These are phyloP conservation scores for Gallirallus australis DNA, from an alignment of 2,797 vertebrate genomes.

Conservation along the genomic window DNA sequence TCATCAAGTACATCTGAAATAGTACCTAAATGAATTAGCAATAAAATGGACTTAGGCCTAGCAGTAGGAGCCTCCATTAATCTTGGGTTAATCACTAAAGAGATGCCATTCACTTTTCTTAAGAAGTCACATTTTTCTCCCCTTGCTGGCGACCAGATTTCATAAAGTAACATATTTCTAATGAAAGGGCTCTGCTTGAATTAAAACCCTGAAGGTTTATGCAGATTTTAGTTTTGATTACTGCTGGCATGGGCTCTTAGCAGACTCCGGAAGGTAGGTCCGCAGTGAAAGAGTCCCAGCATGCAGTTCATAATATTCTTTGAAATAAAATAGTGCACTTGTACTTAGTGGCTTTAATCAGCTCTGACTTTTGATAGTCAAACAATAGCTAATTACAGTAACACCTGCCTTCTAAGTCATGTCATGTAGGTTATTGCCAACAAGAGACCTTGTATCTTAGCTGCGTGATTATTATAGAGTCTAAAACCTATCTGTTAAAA, in stretches of 20 bases:
- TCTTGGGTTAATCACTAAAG: slow-evolving; percentile 98
- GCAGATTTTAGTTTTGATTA: slow-evolving; percentile 99
- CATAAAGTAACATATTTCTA: slow-evolving; percentile 98
- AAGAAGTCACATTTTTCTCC: slow-evolving; percentile 97
- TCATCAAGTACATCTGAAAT: slow-evolving; percentile 96
- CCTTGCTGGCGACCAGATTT: slow-evolving; percentile 93
- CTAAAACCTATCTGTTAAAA: slow-evolving; percentile 75
- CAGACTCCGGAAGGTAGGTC: slow-evolving; percentile 91
- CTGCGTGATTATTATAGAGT: slow-evolving; percentile 79
- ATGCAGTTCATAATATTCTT: slow-evolving; percentile 93
- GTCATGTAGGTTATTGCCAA: slow-evolving; percentile 91
- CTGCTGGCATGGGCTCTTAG: slow-evolving; percentile 98
- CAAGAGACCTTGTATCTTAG: slow-evolving; percentile 87
- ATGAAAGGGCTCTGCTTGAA: slow-evolving; percentile 99
- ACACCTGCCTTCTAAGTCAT: slow-evolving; percentile 97
- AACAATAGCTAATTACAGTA: slow-evolving; percentile 99
- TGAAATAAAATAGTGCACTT: slow-evolving; percentile 98
- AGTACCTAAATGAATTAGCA: slow-evolving; percentile 99
- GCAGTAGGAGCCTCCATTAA: slow-evolving; percentile 98
- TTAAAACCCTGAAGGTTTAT: slow-evolving; percentile 92
- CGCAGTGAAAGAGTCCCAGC: slow-evolving; percentile 96
- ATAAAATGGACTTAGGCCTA: slow-evolving; percentile 97
- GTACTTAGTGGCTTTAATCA: slow-evolving; percentile 98
- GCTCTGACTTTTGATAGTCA: slow-evolving; percentile 99
- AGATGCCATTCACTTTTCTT: slow-evolving; percentile 99